Evolutionary conservation across 2,113 vertebrate species (phyloP).

Genomic region (Protobothrops mucrosquamatus): DNA sequence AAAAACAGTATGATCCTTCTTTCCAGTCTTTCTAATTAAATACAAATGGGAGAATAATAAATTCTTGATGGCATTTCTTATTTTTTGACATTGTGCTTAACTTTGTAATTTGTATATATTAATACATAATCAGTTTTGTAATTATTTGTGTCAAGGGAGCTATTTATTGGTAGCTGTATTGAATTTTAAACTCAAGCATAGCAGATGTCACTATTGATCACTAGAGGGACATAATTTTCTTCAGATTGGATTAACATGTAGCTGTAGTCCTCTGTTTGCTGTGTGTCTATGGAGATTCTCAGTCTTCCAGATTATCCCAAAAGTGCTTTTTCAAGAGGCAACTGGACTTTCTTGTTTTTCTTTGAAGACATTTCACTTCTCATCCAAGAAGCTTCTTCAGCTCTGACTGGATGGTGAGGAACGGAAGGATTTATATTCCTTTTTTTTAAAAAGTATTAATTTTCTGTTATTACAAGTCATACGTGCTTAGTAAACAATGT

Average conservation of each 20-base stretch:
- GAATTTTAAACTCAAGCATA: slow-evolving; percentile 46
- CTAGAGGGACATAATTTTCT: slow-evolving; percentile 35
- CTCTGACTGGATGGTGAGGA: background rate
- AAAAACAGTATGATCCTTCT: background rate
- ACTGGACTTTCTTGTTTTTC: background rate
- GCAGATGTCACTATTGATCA: slow-evolving; percentile 37
- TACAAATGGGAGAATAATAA: slow-evolving; percentile 68
- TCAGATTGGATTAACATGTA: background rate
- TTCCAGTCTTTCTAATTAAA: slow-evolving; percentile 61
- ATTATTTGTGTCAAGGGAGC: slow-evolving; percentile 66
- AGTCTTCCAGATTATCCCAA: background rate
- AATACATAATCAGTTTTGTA: slow-evolving; percentile 70
- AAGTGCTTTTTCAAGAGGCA: background rate
- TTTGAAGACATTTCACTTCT: background rate
- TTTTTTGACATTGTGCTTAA: slow-evolving; percentile 70
- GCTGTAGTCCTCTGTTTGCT: background rate
- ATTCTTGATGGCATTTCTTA: slow-evolving; percentile 68
- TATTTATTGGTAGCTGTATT: slow-evolving; percentile 64
- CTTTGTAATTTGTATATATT: slow-evolving; percentile 74
- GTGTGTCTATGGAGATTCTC: background rate
- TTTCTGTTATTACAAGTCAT: no score
- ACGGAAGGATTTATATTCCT: background rate
- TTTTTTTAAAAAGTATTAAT: no score
- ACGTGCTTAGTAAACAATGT: no score
- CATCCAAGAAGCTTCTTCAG: background rate